Evolutionary conservation across 2,113 vertebrate species (phyloP), one percentile per base, ranked within the genome.

Genomic region (Saguinus midas): DNA sequence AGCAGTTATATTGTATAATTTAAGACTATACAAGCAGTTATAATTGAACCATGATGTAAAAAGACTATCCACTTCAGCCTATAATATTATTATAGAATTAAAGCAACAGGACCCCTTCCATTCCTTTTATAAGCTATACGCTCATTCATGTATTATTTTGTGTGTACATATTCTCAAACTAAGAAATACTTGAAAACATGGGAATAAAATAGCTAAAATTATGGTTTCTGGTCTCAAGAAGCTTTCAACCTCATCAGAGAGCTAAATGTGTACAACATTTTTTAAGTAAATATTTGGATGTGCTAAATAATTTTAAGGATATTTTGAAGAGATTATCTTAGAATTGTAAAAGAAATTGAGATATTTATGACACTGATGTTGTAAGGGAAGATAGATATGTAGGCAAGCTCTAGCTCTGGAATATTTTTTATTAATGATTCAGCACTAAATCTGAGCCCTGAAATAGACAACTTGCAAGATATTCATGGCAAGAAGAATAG

Each of bases 341-440:
- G 37, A 82, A 80, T 64, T 58, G 0, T 18, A 87, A 25, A 94
- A 37, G 23, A n/a, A 55, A 6, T 8, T 40, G 11, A 91, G 32
- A 57, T 76, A 32, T 76, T 90, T 86, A 35, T 80, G 50, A 96
- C 4, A 55, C 25, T 83, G 35, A n/a, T 27, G 6, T 27, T 16
- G 29, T 43, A 73, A 52, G 5, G 10, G 16, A 86, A 57, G 8
- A 73, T 21, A 18, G 7, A 3, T 21, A 32, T 25, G 1, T 2
- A 21, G 29, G 7, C 78, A 25, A 82, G 8, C 27, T 58, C 1
- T 25, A 25, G 48, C 50, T 78, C 40, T 86, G 7, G 1, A 29
- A 25, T 55, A 61, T n/a, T 91, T 96, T 96, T 88, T 35, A 11
- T 81, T 88, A 68, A 73, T 87, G n/a, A 94, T 17, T 32, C 13